phyloP scores from a whole-genome alignment of 2,797 vertebrate species.

The Urosaurus nigricauda region DNA sequence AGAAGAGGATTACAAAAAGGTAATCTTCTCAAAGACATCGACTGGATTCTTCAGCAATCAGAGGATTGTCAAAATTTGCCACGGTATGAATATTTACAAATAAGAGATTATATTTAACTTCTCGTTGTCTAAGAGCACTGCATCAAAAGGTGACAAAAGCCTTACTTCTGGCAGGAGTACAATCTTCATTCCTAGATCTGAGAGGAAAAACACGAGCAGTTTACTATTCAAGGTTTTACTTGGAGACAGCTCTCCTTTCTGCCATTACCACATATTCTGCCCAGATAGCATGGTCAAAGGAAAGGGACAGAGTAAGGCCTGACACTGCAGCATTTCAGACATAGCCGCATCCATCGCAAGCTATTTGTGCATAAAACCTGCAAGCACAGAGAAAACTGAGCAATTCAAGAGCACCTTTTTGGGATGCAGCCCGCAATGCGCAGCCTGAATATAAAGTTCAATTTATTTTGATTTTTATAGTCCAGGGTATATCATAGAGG shows the following conservation, averaged over 20 bases:
- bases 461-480: constrained; percentile 1
- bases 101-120: neutral
- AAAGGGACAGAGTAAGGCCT: constrained; percentile 53
- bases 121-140: constrained; percentile 5
- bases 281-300: constrained; percentile 12
- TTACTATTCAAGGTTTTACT: neutral
- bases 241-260: constrained; percentile 41
- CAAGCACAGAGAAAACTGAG: neutral
- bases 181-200: constrained; percentile 20
- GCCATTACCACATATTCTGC: constrained; percentile 41
- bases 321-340: constrained; percentile 39
- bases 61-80: neutral
- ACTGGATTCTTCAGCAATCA: neutral
- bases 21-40: neutral
- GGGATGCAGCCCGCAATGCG: neutral
- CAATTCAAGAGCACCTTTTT: neutral
- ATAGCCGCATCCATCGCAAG: constrained; percentile 12
- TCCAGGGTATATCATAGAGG: neutral
- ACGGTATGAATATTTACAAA: neutral
- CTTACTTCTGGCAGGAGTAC: neutral
- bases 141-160: neutral
- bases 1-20: neutral
- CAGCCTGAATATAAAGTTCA: neutral
- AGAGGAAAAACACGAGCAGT: constrained; percentile 1
- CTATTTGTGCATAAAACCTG: constrained; percentile 13